A percentile compares a stretch with the other conserved stretches of the same genome.
Conservation (phyloP, 1,140 invertebrate species). For the Hycleus phaleratus region DNA sequence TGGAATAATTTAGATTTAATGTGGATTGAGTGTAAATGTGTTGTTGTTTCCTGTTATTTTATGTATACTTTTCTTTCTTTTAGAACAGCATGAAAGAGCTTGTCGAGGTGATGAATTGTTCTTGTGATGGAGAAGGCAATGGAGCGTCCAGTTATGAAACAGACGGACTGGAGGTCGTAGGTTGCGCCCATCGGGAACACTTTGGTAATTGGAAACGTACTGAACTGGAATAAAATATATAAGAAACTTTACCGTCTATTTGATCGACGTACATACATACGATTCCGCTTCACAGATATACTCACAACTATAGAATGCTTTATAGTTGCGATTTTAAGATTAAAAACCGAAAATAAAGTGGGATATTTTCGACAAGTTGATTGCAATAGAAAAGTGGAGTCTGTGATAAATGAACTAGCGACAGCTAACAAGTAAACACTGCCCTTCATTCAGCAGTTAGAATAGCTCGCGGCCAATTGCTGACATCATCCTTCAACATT, state of each 20-base stretch:
- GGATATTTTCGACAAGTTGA: too few relatives aligned
- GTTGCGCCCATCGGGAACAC: constrained; percentile 25
- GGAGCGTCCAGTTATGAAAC: constrained; percentile 20
- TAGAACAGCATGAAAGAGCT: background rate
- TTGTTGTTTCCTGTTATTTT: too few relatives aligned
- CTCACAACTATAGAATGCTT: too few relatives aligned
- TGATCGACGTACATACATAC: constrained; percentile 24
- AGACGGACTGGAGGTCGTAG: constrained; percentile 17
- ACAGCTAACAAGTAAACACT: constrained; percentile 14
- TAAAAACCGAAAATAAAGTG: too few relatives aligned
- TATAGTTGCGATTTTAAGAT: too few relatives aligned
- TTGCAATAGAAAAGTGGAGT: background rate
- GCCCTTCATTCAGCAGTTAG: constrained; percentile 12
- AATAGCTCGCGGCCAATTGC: constrained; percentile 10
- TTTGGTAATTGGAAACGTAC: constrained; percentile 36
- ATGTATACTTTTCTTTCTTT: too few relatives aligned
- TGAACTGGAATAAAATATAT: constrained; percentile 36
- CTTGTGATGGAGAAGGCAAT: constrained; percentile 12
- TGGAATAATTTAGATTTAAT: too few relatives aligned
- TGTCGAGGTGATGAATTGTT: constrained; percentile 14
- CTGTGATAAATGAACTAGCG: constrained; percentile 17
- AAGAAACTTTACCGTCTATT: constrained; percentile 33
- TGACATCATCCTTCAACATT: background rate
- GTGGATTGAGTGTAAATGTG: too few relatives aligned
- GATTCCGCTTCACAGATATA: constrained; percentile 13